Conservation (phyloP, 2,797 vertebrate species). For the Cyclura pinguis region DNA sequence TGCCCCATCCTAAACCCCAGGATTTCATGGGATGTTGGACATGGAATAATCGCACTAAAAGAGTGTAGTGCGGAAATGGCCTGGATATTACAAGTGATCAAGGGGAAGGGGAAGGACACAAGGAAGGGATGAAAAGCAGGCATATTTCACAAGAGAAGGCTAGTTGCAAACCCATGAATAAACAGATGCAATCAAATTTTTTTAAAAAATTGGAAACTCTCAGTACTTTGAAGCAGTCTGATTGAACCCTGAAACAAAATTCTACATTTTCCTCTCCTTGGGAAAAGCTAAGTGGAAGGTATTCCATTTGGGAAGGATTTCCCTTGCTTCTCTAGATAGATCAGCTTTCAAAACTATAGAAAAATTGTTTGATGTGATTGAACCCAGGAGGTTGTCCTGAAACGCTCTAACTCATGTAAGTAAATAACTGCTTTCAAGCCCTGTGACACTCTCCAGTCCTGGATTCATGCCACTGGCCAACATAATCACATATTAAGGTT, state of each 20-base stretch:
- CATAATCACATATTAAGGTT: constrained; percentile 36
- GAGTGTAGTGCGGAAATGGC: too few relatives aligned
- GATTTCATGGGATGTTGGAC: too few relatives aligned
- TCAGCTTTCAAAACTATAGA: constrained; percentile 46
- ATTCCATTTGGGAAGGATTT: constrained; percentile 31
- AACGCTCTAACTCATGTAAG: constrained; percentile 40
- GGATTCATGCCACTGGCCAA: constrained; percentile 27
- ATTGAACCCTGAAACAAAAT: constrained; percentile 15
- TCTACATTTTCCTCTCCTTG: constrained; percentile 7
- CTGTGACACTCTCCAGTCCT: constrained; percentile 37
- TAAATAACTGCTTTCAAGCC: constrained; percentile 42
- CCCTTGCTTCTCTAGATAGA: constrained; percentile 23
- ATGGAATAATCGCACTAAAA: too few relatives aligned
- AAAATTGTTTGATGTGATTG: constrained; percentile 54
- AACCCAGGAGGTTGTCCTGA: constrained; percentile 48
- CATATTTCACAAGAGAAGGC: too few relatives aligned
- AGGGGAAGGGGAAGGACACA: too few relatives aligned
- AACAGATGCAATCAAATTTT: too few relatives aligned
- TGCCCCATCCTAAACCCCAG: too few relatives aligned
- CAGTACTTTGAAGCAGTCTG: too few relatives aligned
- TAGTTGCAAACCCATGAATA: too few relatives aligned
- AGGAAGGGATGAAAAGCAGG: too few relatives aligned
- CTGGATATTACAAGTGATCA: too few relatives aligned
- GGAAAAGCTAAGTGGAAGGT: constrained; percentile 41
- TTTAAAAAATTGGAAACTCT: too few relatives aligned